Evolutionary conservation across 2,888 invertebrate genomes (phyloP), one percentile per base, ranked within the genome.

Genomic region (Mythimna lalbum): DNA sequence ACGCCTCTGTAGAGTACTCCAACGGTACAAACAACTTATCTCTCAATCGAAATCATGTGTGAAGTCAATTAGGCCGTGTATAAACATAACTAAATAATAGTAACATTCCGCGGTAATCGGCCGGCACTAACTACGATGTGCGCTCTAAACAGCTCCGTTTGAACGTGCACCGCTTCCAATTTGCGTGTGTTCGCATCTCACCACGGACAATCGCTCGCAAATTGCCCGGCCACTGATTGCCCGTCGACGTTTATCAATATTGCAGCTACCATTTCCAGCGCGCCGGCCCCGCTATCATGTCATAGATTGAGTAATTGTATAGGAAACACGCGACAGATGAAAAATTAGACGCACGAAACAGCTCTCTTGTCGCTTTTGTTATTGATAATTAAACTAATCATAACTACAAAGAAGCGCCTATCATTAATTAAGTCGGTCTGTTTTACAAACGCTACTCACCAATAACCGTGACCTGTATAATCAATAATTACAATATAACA

Each of bases 401-500:
- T 86, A 85, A 83, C 81, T 81, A 89, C 88, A 88, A 88, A 73
- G 88, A 85, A 82, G 77, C 72, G 61, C 73, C 73, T 82, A 90
- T 91, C 91, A 94, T 93, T 93, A 93, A 93, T 93, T 91, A 92
- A 89, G 87, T 86, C 86, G 83, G 88, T 88, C 91, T 90, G 89
- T 91, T 93, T 90, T 89, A 90, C 88, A 89, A 91, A 87, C 88
- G 85, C 89, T 88, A 87, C 87, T 86, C 88, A 89, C 85, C 89
- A 87, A 90, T 90, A 91, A 91, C 93, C 95, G 91, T 95, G 94
- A 94, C 92, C 93, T 89, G 89, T 79, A 91, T 95, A 94, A 96
- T 95, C 95, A 93, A 95, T 95, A 95, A 95, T 95, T 95, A 95
- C 91, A 89, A 92, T 92, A 93, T 91, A 93, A 92, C 87, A 90